Percentiles rank a stretch among this genome's conserved stretches.
These are phyloP conservation scores for Agrenia bidenticulata DNA, from an alignment of 2,888 invertebrate genomes.

Conservation along the genomic window DNA sequence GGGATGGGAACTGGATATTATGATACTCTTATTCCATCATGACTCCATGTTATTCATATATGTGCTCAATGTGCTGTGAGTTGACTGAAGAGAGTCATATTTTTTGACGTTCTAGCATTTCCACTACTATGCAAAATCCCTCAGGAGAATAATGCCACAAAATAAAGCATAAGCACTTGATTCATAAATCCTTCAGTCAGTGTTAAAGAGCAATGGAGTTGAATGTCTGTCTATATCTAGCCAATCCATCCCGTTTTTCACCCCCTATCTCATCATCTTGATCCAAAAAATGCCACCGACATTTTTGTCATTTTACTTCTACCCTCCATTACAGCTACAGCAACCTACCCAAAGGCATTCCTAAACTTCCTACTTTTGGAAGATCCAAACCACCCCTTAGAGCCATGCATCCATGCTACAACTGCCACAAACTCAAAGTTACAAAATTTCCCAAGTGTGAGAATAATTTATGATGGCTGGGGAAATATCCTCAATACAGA, in stretches of 20 bases:
- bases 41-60: too few species aligned
- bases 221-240: background rate
- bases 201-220: background rate
- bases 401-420: too few species aligned
- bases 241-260: background rate
- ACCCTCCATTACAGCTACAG: background rate
- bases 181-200: slow-evolving; percentile 4
- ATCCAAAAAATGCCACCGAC: background rate
- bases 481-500: background rate
- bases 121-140: background rate
- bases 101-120: background rate
- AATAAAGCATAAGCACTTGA: background rate
- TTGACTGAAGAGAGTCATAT: too few species aligned
- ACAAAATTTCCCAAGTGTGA: background rate
- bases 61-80: too few species aligned
- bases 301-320: slow-evolving; percentile 3
- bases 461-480: slow-evolving; percentile 1
- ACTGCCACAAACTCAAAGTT: background rate
- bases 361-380: background rate
- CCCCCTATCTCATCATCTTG: background rate
- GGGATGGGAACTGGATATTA: background rate
- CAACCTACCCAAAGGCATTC: background rate
- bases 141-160: background rate
- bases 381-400: too few species aligned
- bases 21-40: background rate